These are phyloP conservation scores for Strigamia transsilvanica DNA, from an alignment of 2,888 invertebrate species.

Conservation along the genomic window DNA sequence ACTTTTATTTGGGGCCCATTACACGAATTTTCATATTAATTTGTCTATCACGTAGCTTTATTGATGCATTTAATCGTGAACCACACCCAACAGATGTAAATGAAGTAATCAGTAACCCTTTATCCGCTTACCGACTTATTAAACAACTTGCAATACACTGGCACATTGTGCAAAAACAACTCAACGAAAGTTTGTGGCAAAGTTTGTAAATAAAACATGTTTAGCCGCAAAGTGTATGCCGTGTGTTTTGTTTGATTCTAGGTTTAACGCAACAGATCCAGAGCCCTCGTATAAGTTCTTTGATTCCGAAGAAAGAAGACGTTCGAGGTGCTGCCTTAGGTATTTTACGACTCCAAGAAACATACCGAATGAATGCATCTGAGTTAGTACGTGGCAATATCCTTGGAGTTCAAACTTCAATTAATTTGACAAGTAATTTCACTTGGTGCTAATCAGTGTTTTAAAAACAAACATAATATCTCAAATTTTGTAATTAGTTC, in stretches of 20 bases:
- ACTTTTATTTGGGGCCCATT: neutral
- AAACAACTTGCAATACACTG: neutral
- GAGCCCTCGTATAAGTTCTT: neutral
- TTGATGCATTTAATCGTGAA: conserved; percentile 51
- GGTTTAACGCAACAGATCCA: conserved; percentile 1
- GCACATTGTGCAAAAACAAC: neutral
- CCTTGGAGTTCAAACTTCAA: conserved; percentile 57
- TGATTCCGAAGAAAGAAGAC: conserved; percentile 60
- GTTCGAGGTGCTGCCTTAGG: conserved; percentile 61
- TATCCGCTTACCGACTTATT: conserved; percentile 57
- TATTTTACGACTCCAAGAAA: conserved; percentile 60
- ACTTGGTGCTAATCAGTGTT: neutral
- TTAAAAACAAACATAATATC: no score
- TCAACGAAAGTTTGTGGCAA: neutral
- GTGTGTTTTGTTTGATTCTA: neutral
- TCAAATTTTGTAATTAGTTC: conserved; percentile 58
- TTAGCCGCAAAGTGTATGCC: no score
- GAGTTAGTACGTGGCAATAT: conserved; percentile 59
- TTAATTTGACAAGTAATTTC: conserved; percentile 54
- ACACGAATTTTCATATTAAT: neutral
- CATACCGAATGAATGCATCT: conserved; percentile 60
- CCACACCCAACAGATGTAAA: conserved; percentile 54
- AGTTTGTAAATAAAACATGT: neutral
- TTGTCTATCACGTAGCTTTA: conserved; percentile 16
- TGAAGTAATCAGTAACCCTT: conserved; percentile 60